These are phyloP conservation scores for Acleris holmiana DNA, from an alignment of 2,888 invertebrate genomes.

Conservation along the genomic window DNA sequence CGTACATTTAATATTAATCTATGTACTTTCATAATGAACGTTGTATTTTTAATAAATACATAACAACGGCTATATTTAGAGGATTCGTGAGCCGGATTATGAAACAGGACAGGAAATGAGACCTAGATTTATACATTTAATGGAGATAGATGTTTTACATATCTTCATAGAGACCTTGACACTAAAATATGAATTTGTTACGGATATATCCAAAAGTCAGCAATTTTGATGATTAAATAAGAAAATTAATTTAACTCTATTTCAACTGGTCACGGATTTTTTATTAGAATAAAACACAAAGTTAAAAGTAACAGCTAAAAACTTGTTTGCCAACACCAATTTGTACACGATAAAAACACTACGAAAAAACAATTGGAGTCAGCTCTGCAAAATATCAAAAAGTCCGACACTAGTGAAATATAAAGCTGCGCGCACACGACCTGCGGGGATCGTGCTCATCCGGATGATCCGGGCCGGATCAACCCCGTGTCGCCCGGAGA, in stretches of 20 bases:
- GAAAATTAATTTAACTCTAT: too few relatives aligned
- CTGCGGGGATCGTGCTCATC: conserved; percentile 69
- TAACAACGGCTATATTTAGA: conserved; percentile 51
- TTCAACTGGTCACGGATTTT: too few relatives aligned
- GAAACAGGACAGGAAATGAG: conserved; percentile 52
- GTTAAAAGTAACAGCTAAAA: too few relatives aligned
- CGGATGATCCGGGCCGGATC: conserved; percentile 78
- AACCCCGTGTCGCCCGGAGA: conserved; percentile 79
- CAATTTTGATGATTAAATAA: too few relatives aligned
- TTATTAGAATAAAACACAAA: too few relatives aligned
- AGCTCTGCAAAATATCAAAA: conserved; percentile 15
- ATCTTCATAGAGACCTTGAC: too few relatives aligned
- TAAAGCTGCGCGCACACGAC: conserved; percentile 50
- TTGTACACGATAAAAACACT: neutral
- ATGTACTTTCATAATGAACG: conserved; percentile 46
- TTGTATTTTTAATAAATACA: conserved; percentile 49
- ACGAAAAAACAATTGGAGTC: conserved; percentile 9
- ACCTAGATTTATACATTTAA: too few relatives aligned
- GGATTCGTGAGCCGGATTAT: conserved; percentile 80
- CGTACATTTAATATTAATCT: too few relatives aligned
- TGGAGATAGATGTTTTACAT: too few relatives aligned
- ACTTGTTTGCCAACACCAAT: too few relatives aligned
- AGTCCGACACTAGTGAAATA: conserved; percentile 34
- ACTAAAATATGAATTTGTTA: too few relatives aligned
- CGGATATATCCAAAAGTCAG: too few relatives aligned